These are phyloP conservation scores for Prunella himalayana DNA, from an alignment of 2,113 vertebrate species.

Conservation along the genomic window DNA sequence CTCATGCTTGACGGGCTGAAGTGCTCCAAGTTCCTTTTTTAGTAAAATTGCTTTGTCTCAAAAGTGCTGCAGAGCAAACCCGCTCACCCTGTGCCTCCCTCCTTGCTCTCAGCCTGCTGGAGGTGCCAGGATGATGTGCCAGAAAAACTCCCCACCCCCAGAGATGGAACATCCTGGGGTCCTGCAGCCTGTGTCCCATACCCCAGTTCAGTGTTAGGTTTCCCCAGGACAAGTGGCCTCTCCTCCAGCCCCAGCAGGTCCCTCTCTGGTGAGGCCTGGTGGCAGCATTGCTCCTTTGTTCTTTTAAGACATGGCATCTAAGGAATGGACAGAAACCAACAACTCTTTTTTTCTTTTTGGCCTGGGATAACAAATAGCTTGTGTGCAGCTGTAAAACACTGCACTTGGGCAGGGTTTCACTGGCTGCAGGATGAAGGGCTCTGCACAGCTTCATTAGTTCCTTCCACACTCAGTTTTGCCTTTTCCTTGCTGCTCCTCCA, in stretches of 20 bases:
- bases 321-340: neutral
- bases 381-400: neutral
- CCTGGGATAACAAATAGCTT: neutral
- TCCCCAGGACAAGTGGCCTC: neutral
- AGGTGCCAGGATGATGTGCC: neutral
- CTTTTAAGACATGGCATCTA: neutral
- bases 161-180: neutral
- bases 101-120: accelerated
- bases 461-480: neutral
- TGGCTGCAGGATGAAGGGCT: neutral
- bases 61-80: neutral
- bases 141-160: neutral
- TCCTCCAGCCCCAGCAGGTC: neutral
- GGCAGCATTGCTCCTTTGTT: conserved; percentile 22
- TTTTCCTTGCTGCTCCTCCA: neutral
- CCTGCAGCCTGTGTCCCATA: accelerated
- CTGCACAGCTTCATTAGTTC: neutral
- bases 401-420: neutral
- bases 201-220: accelerated
- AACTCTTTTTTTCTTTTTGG: neutral
- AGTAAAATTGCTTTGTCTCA: conserved; percentile 9
- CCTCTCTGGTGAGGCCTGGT: neutral
- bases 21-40: conserved; percentile 41
- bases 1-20: neutral
- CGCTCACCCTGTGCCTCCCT: neutral